Base-by-base conservation (phyloP, 2,888 invertebrate genomes). In the Nineta flava region DNA sequence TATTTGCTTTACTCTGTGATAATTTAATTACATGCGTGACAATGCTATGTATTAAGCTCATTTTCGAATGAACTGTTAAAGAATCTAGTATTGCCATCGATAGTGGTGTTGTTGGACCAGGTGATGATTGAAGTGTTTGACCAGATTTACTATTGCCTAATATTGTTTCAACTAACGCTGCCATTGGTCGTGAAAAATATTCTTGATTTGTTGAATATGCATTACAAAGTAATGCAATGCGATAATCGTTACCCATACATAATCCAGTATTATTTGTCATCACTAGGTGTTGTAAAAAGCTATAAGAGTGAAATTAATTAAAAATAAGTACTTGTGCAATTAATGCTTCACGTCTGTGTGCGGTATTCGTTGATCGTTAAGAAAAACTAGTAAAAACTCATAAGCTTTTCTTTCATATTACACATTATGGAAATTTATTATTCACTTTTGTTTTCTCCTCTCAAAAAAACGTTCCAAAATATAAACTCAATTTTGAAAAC, bases 191-290 rank as follows among this genome's bases (percentile, higher is more conserved):
- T 9, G 87, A 81, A 62, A 90, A 93, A 62, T 81, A 87, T 57
- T 94, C 93, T 60, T 87, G 84, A 66, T 92, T 93, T 1, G 94
- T 95, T 1, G 91, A 91, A 61, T 88, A 96, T 0, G 95, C 94
- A 69, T 96, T 96, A 65, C 95, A 94, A 1, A 96, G 73, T 31
- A 96, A 71, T 0, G 94, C 87, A 56, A 95, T 90, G 52, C 90
- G 79, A 64, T 84, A 96, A 67, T 95, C 95, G 34, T 83, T 79
- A 1, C 86, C 85, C 78, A 87, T 83, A 35, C 78, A 76, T 51
- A 86, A 67, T 32, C 80, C 79, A 15, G 75, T 72, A 56, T 73
- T 78, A 59, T 77, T 83, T 2, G 86, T 83, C 56, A 83, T 80
- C 53, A 84, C 82, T 31, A 88, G 70, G 63, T 91, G 90, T 62